phyloP scores from a whole-genome alignment of 1,140 invertebrate genomes.

The Elymnias hypermnestra region DNA sequence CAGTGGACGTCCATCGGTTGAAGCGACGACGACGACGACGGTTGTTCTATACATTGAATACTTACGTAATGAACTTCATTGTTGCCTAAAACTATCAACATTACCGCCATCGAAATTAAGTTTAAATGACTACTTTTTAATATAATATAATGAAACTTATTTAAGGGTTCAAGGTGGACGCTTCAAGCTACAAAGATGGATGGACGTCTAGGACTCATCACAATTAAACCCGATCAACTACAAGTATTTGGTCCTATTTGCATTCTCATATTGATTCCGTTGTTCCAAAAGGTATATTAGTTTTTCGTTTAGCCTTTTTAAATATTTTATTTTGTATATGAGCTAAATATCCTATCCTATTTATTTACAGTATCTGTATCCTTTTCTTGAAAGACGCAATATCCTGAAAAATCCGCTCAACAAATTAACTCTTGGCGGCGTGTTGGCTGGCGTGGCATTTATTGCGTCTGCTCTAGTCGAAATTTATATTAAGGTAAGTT shows the following conservation, averaged over 20 bases:
- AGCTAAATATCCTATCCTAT: too few species aligned
- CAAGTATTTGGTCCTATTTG: slow-evolving; percentile 92
- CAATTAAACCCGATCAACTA: slow-evolving; percentile 92
- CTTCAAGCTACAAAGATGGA: slow-evolving; percentile 95
- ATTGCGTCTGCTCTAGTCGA: slow-evolving; percentile 82
- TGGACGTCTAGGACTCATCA: slow-evolving; percentile 82
- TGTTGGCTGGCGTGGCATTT: slow-evolving; percentile 82
- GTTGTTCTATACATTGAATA: too few species aligned
- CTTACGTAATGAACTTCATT: too few species aligned
- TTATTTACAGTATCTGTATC: slow-evolving; percentile 2
- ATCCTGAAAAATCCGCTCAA: slow-evolving; percentile 77
- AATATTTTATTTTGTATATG: too few species aligned
- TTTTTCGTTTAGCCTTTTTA: too few species aligned
- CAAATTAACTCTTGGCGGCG: slow-evolving; percentile 80
- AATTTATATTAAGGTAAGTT: slow-evolving; percentile 78
- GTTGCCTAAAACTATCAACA: too few species aligned
- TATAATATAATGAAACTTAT: too few species aligned
- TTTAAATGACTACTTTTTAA: too few species aligned
- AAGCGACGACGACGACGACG: too few species aligned
- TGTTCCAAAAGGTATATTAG: slow-evolving; percentile 84
- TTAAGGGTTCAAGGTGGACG: slow-evolving; percentile 96
- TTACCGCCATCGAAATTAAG: too few species aligned
- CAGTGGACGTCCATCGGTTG: too few species aligned
- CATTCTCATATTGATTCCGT: slow-evolving; percentile 90
- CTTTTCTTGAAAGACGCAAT: slow-evolving; percentile 36